phyloP scores from a whole-genome alignment of 2,797 vertebrate species.

The Sebastes jordani region DNA sequence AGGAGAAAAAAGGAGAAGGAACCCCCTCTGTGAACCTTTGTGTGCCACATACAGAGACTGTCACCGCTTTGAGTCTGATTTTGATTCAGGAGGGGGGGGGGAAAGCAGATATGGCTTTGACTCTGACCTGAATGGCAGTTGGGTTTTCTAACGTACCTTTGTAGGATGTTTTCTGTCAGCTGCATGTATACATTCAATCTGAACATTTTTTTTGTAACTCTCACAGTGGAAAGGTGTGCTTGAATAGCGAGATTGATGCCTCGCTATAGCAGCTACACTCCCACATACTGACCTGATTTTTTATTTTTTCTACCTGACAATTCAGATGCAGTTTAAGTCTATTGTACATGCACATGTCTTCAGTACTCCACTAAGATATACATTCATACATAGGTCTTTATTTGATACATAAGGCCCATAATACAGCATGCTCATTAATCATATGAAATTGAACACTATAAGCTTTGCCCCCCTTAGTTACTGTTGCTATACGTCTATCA shows the following conservation, averaged over 20 bases:
- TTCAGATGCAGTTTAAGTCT: background rate
- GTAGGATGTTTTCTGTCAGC: conserved; percentile 10
- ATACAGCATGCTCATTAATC: background rate
- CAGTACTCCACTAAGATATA: background rate
- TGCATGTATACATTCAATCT: conserved; percentile 41
- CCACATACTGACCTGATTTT: conserved; percentile 37
- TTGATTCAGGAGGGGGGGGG: background rate
- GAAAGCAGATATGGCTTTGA: background rate
- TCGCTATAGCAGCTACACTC: conserved; percentile 3
- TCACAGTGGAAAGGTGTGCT: conserved; percentile 20
- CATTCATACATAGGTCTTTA: background rate
- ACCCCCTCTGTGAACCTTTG: conserved; percentile 23
- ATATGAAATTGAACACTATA: background rate
- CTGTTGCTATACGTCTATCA: background rate
- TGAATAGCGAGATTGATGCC: conserved; percentile 31
- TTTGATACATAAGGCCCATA: background rate
- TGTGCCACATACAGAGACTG: conserved; percentile 19
- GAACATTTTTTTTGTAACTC: conserved; percentile 5
- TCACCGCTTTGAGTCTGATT: conserved; percentile 28
- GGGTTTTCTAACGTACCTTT: conserved; percentile 10
- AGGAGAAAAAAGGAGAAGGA: background rate
- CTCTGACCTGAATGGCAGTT: conserved; percentile 40
- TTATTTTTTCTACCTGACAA: background rate
- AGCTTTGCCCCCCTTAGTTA: background rate
- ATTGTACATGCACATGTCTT: background rate